phyloP scores from a whole-genome alignment of 2,113 vertebrate species.

The Tetrao urogallus region DNA sequence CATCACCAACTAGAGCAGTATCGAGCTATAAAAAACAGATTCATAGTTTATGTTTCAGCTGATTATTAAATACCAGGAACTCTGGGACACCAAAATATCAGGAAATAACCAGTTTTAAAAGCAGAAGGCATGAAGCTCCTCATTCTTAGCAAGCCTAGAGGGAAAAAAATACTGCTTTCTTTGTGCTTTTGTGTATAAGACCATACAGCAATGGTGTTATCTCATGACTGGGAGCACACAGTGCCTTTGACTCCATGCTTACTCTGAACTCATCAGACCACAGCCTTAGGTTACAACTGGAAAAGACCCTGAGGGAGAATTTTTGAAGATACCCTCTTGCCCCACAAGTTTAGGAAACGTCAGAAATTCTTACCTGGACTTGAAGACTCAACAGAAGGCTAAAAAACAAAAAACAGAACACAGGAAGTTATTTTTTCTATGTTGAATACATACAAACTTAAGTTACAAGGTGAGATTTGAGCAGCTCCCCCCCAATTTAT shows the following conservation, averaged over 20 bases:
- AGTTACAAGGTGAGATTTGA: background rate
- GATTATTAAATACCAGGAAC: background rate
- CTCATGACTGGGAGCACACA: too few relatives aligned
- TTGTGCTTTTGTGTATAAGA: background rate
- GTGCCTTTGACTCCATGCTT: too few relatives aligned
- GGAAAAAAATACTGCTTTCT: background rate
- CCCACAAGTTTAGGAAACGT: background rate
- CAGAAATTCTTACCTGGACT: slow-evolving; percentile 88
- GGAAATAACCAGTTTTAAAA: background rate
- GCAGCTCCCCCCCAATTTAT: background rate
- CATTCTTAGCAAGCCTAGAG: background rate
- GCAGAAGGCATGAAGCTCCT: background rate
- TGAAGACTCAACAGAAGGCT: slow-evolving; percentile 93
- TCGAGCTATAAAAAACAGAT: background rate
- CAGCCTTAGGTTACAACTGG: background rate
- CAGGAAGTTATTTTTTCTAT: slow-evolving; percentile 50
- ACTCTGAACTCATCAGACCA: background rate
- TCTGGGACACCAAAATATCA: background rate
- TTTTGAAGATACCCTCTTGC: background rate
- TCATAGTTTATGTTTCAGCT: background rate
- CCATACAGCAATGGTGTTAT: too few relatives aligned
- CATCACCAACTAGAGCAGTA: background rate
- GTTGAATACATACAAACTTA: background rate
- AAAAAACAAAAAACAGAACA: slow-evolving; percentile 45
- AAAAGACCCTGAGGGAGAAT: background rate